phyloP scores from a whole-genome alignment of 2,888 invertebrate species.

The Oxytorus armatus region DNA sequence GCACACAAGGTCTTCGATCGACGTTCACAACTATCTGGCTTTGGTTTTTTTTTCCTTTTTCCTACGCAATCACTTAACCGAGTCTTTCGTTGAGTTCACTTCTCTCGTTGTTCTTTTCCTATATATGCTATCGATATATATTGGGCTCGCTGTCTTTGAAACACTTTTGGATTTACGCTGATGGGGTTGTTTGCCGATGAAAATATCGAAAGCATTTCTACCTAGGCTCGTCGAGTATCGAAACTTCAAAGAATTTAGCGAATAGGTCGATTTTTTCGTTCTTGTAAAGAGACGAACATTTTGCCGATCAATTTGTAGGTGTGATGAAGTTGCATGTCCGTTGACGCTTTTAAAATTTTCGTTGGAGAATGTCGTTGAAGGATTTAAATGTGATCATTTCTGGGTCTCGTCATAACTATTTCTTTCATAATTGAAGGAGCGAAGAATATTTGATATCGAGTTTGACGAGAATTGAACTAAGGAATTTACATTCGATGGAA shows the following conservation, averaged over 20 bases:
- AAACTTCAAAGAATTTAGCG: neutral
- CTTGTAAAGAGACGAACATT: too few relatives aligned
- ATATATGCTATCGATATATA: neutral
- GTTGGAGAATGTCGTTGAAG: too few relatives aligned
- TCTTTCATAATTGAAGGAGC: too few relatives aligned
- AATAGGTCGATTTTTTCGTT: too few relatives aligned
- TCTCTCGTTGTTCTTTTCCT: slow-evolving; percentile 21
- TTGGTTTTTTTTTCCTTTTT: slow-evolving; percentile 24
- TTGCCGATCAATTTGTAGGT: too few relatives aligned
- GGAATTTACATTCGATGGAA: too few relatives aligned
- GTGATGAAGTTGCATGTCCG: too few relatives aligned
- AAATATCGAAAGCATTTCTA: slow-evolving; percentile 36
- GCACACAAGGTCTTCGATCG: slow-evolving; percentile 52
- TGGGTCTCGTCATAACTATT: too few relatives aligned
- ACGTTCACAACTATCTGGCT: slow-evolving; percentile 37
- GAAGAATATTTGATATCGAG: too few relatives aligned
- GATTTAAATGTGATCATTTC: too few relatives aligned
- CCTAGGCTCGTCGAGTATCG: slow-evolving; percentile 29
- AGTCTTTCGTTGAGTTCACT: slow-evolving; percentile 20
- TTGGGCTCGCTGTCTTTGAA: neutral
- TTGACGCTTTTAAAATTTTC: too few relatives aligned
- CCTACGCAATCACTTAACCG: slow-evolving; percentile 28
- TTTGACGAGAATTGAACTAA: too few relatives aligned
- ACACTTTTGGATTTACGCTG: slow-evolving; percentile 50
- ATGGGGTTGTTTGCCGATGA: slow-evolving; percentile 17